phyloP scores from a whole-genome alignment of 2,888 invertebrate species.

The Abrostola triplasia region DNA sequence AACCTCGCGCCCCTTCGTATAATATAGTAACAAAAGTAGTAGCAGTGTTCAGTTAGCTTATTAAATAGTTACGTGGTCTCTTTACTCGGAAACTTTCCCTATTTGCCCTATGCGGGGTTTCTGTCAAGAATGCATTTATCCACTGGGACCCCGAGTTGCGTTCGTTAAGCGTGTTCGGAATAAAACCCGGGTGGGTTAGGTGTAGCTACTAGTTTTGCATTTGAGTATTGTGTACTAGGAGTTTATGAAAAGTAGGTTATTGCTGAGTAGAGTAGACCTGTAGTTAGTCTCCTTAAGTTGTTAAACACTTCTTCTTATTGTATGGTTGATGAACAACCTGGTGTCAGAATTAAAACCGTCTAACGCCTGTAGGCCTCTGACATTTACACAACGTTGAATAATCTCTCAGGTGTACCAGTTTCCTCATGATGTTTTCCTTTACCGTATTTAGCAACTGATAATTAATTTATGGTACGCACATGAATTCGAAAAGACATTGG shows the following conservation, averaged over 20 bases:
- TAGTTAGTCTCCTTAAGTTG: neutral
- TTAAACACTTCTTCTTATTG: too few species aligned
- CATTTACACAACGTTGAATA: too few species aligned
- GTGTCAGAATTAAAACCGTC: too few species aligned
- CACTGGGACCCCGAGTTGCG: neutral
- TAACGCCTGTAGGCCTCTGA: too few species aligned
- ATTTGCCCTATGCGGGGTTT: slow-evolving; percentile 21
- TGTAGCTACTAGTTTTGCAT: neutral
- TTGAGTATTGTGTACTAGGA: neutral
- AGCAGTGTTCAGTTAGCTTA: slow-evolving; percentile 30
- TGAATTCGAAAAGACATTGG: too few species aligned
- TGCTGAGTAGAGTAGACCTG: neutral
- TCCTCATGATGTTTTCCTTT: too few species aligned
- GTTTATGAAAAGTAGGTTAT: neutral
- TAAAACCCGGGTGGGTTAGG: neutral
- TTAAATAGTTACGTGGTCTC: slow-evolving; percentile 48
- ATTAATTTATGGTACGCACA: too few species aligned
- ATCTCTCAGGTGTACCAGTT: too few species aligned
- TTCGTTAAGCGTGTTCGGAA: neutral
- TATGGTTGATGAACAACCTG: too few species aligned
- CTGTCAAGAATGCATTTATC: slow-evolving; percentile 35
- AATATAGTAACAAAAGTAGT: slow-evolving; percentile 21
- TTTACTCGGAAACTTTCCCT: slow-evolving; percentile 28
- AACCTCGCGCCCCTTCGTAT: neutral
- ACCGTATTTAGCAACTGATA: too few species aligned